phyloP scores from a whole-genome alignment of 2,113 vertebrate species.

The Thalassoma bifasciatum region DNA sequence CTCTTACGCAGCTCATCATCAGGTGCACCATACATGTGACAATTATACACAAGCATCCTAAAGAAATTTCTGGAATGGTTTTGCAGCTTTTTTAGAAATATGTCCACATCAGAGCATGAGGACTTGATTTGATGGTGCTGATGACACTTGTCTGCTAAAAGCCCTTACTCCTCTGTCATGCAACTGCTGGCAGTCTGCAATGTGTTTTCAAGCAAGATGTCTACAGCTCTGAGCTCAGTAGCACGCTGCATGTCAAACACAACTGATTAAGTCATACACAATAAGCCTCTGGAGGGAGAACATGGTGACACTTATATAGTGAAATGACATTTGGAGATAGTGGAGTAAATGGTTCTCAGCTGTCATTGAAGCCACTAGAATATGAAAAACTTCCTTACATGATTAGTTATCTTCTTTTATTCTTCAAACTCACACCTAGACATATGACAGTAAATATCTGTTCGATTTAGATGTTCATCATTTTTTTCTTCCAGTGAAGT shows the following conservation, averaged over 20 bases:
- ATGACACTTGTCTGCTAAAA: background rate
- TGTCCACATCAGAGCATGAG: slow-evolving; percentile 21
- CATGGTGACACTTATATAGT: slow-evolving; percentile 30
- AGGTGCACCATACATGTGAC: background rate
- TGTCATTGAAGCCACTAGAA: background rate
- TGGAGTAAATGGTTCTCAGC: slow-evolving; percentile 5
- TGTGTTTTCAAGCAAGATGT: slow-evolving; percentile 48
- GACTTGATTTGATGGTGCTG: slow-evolving; percentile 18
- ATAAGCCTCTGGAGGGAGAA: slow-evolving; percentile 34
- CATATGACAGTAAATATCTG: background rate
- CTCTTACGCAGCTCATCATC: background rate
- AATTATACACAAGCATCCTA: background rate
- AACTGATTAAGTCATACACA: slow-evolving; percentile 35
- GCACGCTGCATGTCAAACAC: slow-evolving; percentile 40
- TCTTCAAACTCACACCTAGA: background rate
- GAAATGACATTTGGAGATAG: slow-evolving; percentile 23
- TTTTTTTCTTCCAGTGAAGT: no score
- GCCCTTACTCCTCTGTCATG: slow-evolving; percentile 28
- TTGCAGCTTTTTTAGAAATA: background rate
- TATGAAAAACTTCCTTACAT: background rate
- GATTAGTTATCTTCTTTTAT: background rate
- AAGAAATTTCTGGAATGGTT: no score
- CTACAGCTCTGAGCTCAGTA: slow-evolving; percentile 20
- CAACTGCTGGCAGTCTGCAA: slow-evolving; percentile 22
- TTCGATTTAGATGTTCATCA: background rate